Conservation (phyloP, 1,140 invertebrate genomes). For the Drosophila kanapiae region DNA sequence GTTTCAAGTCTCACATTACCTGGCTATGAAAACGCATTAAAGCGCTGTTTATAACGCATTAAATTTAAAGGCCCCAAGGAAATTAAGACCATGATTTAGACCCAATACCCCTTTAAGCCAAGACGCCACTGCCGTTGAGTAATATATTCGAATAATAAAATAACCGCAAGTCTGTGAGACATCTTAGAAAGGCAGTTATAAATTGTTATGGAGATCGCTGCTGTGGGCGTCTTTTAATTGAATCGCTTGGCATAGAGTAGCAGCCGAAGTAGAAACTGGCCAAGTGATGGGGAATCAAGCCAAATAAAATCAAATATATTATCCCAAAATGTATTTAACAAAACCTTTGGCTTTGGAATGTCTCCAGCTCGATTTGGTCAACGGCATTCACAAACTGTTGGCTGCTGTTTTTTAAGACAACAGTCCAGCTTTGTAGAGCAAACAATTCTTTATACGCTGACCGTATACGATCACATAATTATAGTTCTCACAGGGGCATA, state of each 20-base stretch:
- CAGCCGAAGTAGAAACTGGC: slow-evolving; percentile 32
- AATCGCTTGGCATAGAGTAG: slow-evolving; percentile 59
- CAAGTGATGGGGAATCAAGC: slow-evolving; percentile 57
- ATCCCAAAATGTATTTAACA: slow-evolving; percentile 32
- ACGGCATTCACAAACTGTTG: slow-evolving; percentile 28
- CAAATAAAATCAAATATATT: slow-evolving; percentile 53
- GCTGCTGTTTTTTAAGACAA: slow-evolving; percentile 42
- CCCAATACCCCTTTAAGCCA: slow-evolving; percentile 10
- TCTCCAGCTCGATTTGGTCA: slow-evolving; percentile 23
- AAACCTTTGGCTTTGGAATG: slow-evolving; percentile 30
- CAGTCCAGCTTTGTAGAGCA: slow-evolving; percentile 6
- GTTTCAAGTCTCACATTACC: background rate
- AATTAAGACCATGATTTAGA: background rate
- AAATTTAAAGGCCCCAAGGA: background rate
- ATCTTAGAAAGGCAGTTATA: slow-evolving; percentile 70
- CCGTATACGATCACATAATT: slow-evolving; percentile 30
- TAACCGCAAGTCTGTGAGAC: slow-evolving; percentile 63
- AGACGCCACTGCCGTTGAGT: slow-evolving; percentile 40
- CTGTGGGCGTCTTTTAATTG: slow-evolving; percentile 79
- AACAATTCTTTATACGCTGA: slow-evolving; percentile 11
- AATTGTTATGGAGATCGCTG: slow-evolving; percentile 74
- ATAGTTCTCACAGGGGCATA: slow-evolving; percentile 47
- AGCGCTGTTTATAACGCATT: background rate
- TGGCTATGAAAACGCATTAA: background rate
- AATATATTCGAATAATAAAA: slow-evolving; percentile 77